Evolutionary conservation across 2,113 vertebrate species (phyloP).

Genomic region (Zingel zingel): DNA sequence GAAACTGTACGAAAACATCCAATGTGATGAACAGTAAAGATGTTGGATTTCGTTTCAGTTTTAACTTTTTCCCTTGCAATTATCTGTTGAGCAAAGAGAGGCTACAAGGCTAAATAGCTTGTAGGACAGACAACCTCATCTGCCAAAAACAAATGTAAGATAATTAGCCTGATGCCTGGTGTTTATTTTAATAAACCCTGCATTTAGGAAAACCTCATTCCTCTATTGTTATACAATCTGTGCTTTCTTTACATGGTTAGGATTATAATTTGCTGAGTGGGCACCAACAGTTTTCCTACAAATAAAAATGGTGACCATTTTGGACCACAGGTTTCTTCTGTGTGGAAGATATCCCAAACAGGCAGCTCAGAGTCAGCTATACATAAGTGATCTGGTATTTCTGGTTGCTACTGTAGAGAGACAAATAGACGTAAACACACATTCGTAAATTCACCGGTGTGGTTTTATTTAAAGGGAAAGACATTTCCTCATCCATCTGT

Average conservation of each 20-base stretch:
- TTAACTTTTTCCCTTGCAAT: neutral
- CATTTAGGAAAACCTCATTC: conserved; percentile 4
- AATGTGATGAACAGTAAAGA: neutral
- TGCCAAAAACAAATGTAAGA: conserved; percentile 15
- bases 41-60: neutral
- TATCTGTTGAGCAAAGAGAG: neutral
- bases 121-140: neutral
- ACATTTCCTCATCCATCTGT: conserved; percentile 33
- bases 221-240: conserved; percentile 45
- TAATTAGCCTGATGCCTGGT: conserved; percentile 6
- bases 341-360: conserved; percentile 20
- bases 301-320: conserved; percentile 21
- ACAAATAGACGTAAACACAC: conserved; percentile 25
- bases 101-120: neutral
- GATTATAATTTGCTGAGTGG: conserved; percentile 47
- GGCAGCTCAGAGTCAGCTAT: conserved; percentile 13
- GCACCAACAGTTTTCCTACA: conserved; percentile 33
- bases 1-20: neutral
- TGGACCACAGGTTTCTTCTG: conserved; percentile 13
- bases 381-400: conserved; percentile 7
- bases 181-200: neutral
- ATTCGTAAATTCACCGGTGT: conserved; percentile 25
- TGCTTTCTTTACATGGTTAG: conserved; percentile 18
- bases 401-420: conserved; percentile 4
- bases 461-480: conserved; percentile 26